Evolutionary conservation across 1,140 invertebrate genomes (phyloP).

Genomic region (Phymastichus coffea): DNA sequence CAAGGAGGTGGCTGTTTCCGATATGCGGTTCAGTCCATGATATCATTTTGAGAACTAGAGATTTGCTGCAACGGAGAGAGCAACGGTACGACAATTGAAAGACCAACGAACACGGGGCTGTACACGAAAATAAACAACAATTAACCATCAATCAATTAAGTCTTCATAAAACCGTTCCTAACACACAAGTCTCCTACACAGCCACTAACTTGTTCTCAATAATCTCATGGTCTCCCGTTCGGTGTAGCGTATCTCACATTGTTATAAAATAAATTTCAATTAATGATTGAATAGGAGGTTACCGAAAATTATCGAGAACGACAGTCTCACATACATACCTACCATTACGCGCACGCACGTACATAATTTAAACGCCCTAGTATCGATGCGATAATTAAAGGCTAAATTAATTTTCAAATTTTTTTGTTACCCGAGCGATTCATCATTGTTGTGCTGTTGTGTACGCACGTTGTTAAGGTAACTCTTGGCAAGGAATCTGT

Average conservation of each 20-base stretch:
- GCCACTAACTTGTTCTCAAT: slow-evolving; percentile 39
- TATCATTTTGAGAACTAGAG: slow-evolving; percentile 47
- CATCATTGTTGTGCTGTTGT: slow-evolving; percentile 53
- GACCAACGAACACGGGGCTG: slow-evolving; percentile 27
- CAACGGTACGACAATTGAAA: slow-evolving; percentile 41
- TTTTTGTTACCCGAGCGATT: slow-evolving; percentile 45
- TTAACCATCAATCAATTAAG: slow-evolving; percentile 26
- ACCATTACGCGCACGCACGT: slow-evolving; percentile 35
- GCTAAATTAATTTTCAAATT: slow-evolving; percentile 31
- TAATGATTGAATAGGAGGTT: slow-evolving; percentile 30
- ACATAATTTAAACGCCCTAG: slow-evolving; percentile 35
- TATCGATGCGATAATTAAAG: slow-evolving; percentile 33
- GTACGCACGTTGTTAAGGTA: slow-evolving; percentile 49
- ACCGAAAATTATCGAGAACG: slow-evolving; percentile 27
- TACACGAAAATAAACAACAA: slow-evolving; percentile 29
- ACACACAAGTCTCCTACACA: slow-evolving; percentile 25
- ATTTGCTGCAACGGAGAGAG: slow-evolving; percentile 34
- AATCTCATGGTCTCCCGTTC: slow-evolving; percentile 50
- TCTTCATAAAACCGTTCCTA: slow-evolving; percentile 33
- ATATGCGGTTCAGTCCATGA: slow-evolving; percentile 49
- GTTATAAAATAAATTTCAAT: slow-evolving; percentile 43
- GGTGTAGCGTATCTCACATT: slow-evolving; percentile 48
- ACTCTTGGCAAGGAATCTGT: slow-evolving; percentile 52
- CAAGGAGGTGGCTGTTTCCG: slow-evolving; percentile 45
- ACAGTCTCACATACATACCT: slow-evolving; percentile 31